These are phyloP conservation scores for Bemisia tabaci DNA, from an alignment of 1,140 invertebrate genomes.

Conservation along the genomic window DNA sequence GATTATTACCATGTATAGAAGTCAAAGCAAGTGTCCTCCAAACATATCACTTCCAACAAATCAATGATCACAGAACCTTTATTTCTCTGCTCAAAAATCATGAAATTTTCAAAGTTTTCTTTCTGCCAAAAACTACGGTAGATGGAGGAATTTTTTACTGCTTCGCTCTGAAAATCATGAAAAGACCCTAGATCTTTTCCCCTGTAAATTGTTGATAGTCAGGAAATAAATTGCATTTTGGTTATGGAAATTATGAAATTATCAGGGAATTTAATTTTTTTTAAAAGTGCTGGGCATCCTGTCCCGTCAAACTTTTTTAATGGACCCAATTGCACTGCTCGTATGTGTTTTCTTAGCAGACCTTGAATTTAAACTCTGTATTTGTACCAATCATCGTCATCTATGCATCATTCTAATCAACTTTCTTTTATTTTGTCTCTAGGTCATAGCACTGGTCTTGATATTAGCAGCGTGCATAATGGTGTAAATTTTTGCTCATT, in stretches of 20 bases:
- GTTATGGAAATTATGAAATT: not conserved
- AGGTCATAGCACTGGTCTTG: constrained; percentile 53
- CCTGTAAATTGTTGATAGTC: too few relatives aligned
- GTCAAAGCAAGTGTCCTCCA: too few relatives aligned
- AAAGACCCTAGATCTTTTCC: too few relatives aligned
- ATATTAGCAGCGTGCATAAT: constrained; percentile 63
- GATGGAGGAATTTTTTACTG: too few relatives aligned
- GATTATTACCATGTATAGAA: too few relatives aligned
- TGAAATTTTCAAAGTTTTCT: too few relatives aligned
- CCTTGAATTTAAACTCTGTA: not conserved
- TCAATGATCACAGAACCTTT: too few relatives aligned
- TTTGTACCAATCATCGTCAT: not conserved
- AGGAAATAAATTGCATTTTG: too few relatives aligned
- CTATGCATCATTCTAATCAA: not conserved
- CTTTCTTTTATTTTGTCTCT: constrained; percentile 7
- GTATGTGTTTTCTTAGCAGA: not conserved
- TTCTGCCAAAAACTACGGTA: too few relatives aligned
- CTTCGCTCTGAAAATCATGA: too few relatives aligned
- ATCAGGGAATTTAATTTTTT: not conserved
- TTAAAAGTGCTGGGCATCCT: not conserved
- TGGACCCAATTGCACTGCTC: not conserved
- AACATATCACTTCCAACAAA: too few relatives aligned
- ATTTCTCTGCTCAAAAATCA: too few relatives aligned
- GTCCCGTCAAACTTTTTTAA: not conserved
- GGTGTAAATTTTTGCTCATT: constrained; percentile 48